Evolutionary conservation across 2,888 invertebrate genomes (phyloP), one percentile per base, ranked within the genome.

Genomic region (Lissocephala sabroskyi): DNA sequence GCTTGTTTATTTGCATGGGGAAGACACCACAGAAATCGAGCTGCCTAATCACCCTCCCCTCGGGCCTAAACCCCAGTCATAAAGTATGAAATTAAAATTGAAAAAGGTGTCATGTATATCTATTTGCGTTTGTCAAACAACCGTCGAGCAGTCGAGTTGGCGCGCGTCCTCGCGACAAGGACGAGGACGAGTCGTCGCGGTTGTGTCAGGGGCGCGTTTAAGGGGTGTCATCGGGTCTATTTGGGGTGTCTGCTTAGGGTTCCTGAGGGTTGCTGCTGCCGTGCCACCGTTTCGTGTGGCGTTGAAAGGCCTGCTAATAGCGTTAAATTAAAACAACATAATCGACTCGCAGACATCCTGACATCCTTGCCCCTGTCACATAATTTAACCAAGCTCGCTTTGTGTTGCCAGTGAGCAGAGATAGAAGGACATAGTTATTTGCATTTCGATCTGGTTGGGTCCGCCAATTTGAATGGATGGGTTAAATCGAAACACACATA

Each of bases 321-420:
- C 71, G 77, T 79, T 79, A 79, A 80, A 79, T 79, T 77, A 77
- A 77, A 79, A 79, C 67, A 79, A 75, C 79, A 75, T 63, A 63
- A 79, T 62, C 66, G 45, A 48, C 19, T n/a, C n/a, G n/a, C n/a
- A n/a, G n/a, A n/a, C n/a, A n/a, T n/a, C n/a, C 40, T 33, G 11
- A 23, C 37, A 18, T 37, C 45, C 52, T 48, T 46, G 54, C 56
- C 56, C 57, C 52, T 77, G 78, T 70, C 71, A 74, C 71, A 77
- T 73, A 76, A 59, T 59, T 70, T 62, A 73, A 52, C 59, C 55
- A 48, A 29, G 42, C 18, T 36, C 26, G 28, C 33, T 16, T 41
- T 23, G 6, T 26, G 5, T 43, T 37, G 26, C 19, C 19, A 39
- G 30, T 4, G 36, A 45, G 54, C 49, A 70, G 56, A 54, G 43